A percentile compares a stretch with the other conserved stretches of the same genome.
Evolutionary conservation across 92 coral and sea anemone species (phyloP).

Genomic region (Metridium senile): DNA sequence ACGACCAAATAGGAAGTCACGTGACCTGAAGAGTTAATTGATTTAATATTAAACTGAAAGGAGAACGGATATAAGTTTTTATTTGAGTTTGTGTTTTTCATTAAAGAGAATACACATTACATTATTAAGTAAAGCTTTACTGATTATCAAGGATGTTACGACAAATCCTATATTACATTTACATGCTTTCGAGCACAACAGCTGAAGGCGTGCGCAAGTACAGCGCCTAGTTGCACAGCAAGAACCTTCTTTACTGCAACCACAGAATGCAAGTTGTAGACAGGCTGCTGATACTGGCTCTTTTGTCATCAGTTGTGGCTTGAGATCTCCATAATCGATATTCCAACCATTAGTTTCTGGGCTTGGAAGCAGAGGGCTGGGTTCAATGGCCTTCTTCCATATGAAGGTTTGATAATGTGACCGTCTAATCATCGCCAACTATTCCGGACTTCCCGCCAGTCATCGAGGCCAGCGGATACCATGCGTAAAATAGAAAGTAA

Average conservation of each 20-base stretch:
- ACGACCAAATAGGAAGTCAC: not conserved
- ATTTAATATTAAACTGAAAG: not conserved
- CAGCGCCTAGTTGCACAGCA: slow-evolving; percentile 65
- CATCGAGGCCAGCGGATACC: too few species aligned
- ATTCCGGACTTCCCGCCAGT: too few species aligned
- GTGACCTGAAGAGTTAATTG: not conserved
- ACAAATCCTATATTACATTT: slow-evolving; percentile 58
- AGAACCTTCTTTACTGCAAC: slow-evolving; percentile 55
- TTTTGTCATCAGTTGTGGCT: slow-evolving; percentile 45
- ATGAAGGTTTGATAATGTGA: slow-evolving; percentile 41
- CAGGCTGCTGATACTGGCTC: slow-evolving; percentile 60
- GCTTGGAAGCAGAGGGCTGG: slow-evolving; percentile 37
- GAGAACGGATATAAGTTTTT: too few species aligned
- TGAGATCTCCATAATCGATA: slow-evolving; percentile 45
- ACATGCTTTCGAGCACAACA: slow-evolving; percentile 61
- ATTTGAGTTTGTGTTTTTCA: too few species aligned
- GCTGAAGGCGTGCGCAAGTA: slow-evolving; percentile 50
- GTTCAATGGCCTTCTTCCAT: slow-evolving; percentile 47
- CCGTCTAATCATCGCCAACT: too few species aligned
- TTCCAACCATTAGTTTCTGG: slow-evolving; percentile 54
- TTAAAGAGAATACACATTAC: not conserved
- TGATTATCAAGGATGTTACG: slow-evolving; percentile 21
- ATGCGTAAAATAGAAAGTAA: too few species aligned
- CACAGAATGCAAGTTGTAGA: slow-evolving; percentile 57
- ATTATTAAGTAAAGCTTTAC: not conserved